These are phyloP conservation scores for Cyclura pinguis DNA, from an alignment of 2,797 vertebrate genomes.

Conservation along the genomic window DNA sequence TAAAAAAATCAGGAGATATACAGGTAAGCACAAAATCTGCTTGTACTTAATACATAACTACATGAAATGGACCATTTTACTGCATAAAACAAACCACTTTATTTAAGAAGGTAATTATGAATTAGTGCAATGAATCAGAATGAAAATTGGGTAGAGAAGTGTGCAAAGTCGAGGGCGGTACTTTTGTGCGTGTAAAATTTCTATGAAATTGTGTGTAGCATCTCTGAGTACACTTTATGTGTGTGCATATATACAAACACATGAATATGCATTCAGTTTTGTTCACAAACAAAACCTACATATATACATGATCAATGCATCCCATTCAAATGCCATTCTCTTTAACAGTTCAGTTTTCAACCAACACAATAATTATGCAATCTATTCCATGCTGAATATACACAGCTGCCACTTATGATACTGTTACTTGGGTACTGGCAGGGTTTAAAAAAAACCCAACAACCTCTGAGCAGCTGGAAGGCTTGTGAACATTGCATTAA, in stretches of 20 bases:
- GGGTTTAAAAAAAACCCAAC: neutral
- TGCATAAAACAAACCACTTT: constrained; percentile 5
- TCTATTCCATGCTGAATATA: neutral
- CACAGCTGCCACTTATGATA: no score
- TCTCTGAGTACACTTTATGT: neutral
- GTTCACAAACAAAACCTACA: no score
- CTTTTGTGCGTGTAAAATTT: neutral
- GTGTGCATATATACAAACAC: neutral
- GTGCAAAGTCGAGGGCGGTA: neutral
- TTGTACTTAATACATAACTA: neutral
- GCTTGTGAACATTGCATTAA: neutral
- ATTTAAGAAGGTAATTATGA: neutral
- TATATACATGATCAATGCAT: neutral
- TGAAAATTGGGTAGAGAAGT: neutral
- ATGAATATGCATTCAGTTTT: neutral
- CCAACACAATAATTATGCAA: no score
- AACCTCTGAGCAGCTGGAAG: neutral
- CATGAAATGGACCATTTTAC: no score
- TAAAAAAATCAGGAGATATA: constrained; percentile 31
- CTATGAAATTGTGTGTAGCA: neutral
- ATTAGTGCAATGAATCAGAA: neutral
- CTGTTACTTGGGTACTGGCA: neutral
- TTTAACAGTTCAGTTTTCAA: neutral
- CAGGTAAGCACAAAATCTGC: neutral
- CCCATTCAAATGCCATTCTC: no score